Evolutionary conservation across 30 jellyfish, hydroid and myxozoan species (phyloP), one percentile per base, ranked within the genome.

Genomic region (Pelagia noctiluca): DNA sequence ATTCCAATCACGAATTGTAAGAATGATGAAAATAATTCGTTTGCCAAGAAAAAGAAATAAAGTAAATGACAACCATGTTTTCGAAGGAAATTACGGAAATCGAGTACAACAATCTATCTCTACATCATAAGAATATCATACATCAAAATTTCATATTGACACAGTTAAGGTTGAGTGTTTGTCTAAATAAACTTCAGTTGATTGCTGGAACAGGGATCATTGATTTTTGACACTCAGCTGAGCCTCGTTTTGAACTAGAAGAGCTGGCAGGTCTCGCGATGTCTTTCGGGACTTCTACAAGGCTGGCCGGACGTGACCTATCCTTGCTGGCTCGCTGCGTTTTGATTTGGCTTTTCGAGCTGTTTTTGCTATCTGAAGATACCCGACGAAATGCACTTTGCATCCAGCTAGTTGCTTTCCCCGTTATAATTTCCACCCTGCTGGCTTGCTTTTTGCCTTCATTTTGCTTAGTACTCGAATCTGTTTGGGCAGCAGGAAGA

Each of bases 361-460:
- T 8, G 68, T 19, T 28, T 37, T 82, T 82, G 8, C 84, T 33
- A 3, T 81, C 83, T 4, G 88, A 76, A 11, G 91, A 65, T 18
- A 81, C 80, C 30, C 52, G 28, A 18, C 63, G 38, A 29, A 82
- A 38, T 2, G 92, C 92, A 50, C 46, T 82, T 57, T 82, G 92
- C 92, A 82, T 57, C 71, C 74, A 82, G 67, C 38, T 82, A 12
- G 92, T 86, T 3, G 91, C 91, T 36, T 50, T 66, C 36, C 68
- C 91, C 3, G 91, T 32, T 19, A 81, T 72, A 1, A 70, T 28
- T 1, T 67, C 80, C 21, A 36, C 83, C 19, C 49, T 49, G 46
- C 63, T 82, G 34, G 50, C 60, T 11, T 48, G 35, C 30, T 82
- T 82, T 65, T 57, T 70, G 57, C 32, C 92, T 30, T 52, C 68